Conservation (phyloP, 2,113 vertebrate genomes). For the Falco punctatus region DNA sequence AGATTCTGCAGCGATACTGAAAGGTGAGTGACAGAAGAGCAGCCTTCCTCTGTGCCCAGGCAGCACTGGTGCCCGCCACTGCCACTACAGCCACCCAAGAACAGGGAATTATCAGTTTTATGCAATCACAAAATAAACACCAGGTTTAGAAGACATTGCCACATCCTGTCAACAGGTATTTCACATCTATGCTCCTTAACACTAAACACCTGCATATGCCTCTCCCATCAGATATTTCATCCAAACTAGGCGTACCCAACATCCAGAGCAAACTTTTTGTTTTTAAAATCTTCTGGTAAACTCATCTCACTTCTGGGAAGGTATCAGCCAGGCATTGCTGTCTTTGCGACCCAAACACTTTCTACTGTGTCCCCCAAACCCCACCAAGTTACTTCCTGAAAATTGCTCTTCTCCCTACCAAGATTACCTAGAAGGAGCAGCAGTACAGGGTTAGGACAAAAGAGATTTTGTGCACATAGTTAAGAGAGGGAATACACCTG, state of each 20-base stretch:
- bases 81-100: neutral
- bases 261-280: neutral
- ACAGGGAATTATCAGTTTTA: neutral
- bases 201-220: neutral
- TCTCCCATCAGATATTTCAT: neutral
- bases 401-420: neutral
- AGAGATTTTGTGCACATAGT: fast-evolving
- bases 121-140: neutral
- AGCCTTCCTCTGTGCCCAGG: neutral
- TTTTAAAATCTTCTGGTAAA: neutral
- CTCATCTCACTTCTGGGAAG: neutral
- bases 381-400: neutral
- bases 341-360: neutral
- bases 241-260: neutral
- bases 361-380: neutral
- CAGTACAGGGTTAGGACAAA: neutral
- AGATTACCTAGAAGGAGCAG: neutral
- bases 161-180: neutral
- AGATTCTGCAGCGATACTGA: neutral
- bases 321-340: neutral
- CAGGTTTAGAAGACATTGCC: neutral
- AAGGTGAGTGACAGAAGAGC: neutral
- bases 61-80: neutral
- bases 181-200: neutral
- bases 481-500: neutral